Evolutionary conservation across 2,113 vertebrate species (phyloP), one percentile per base, ranked within the genome.

Genomic region (Synchiropus splendidus): DNA sequence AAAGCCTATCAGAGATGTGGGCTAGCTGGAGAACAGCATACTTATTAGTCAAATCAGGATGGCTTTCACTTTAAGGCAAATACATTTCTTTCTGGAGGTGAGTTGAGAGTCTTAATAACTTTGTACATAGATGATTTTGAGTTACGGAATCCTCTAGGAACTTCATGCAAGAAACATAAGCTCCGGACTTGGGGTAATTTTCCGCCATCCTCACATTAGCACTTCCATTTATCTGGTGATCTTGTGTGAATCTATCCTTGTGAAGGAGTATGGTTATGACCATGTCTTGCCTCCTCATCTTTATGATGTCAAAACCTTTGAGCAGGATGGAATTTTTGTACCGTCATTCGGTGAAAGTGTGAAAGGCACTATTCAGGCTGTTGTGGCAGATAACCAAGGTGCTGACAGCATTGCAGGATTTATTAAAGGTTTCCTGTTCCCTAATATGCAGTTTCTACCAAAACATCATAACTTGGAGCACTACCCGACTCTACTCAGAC

Each of bases 281-380:
- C 36, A 31, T 9, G 31, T 58, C 38, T 37, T 67, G 14, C 45
- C 53, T 5, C 53, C 58, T 44, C 31, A 41, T 14, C 30, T 67
- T 15, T 35, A 40, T 30, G 48, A 61, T 45, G 12, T 57, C 34
- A 31, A 49, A 16, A 21, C 8, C 5, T 16, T 56, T 18, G 57
- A 61, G 18, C 46, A 57, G 13, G 33, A 12, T 14, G 48, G 48
- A 27, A 4, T 51, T 17, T 42, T 34, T 33, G 33, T 51, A 21
- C 40, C 42, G 11, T 11, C 8, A 6, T 13, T 33, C 14, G 15
- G 42, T 9, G 31, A 14, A 17, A 16, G 31, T 33, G 33, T 44
- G 10, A 44, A 44, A 18, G 31, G 42, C 16, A 44, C 31, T 10
- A 12, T 44, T 12, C 42, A 44, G 15, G 31, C 15, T 33, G 21